A percentile compares a stretch with the other conserved stretches of the same genome.
Conservation (phyloP, 1,140 invertebrate species). For the Drosophila busckii region DNA sequence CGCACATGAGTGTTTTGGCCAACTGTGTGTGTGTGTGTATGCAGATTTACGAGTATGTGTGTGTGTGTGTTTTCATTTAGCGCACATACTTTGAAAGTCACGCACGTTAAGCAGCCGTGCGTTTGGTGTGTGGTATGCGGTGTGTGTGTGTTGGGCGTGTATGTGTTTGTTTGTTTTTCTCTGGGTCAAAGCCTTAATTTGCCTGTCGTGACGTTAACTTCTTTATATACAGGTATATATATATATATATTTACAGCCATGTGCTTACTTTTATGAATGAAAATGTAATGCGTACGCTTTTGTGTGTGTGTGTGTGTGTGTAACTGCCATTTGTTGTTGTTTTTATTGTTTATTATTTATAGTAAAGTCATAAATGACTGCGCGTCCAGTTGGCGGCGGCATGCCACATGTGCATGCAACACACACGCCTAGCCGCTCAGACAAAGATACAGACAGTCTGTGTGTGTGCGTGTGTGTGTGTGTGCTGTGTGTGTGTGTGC, state of each 20-base stretch:
- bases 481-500: too few species aligned
- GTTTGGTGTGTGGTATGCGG: constrained; percentile 7
- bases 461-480: too few species aligned
- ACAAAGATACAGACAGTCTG: constrained; percentile 37
- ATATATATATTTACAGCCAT: constrained; percentile 40
- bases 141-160: constrained; percentile 2
- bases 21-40: not conserved
- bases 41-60: constrained; percentile 65
- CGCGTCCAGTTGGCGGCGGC: constrained; percentile 56
- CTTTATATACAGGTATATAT: too few species aligned
- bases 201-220: constrained; percentile 44
- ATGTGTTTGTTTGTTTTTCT: constrained; percentile 65
- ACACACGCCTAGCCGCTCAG: not conserved
- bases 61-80: constrained; percentile 40
- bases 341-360: constrained; percentile 52
- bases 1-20: constrained; percentile 8
- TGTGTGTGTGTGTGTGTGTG: constrained; percentile 5
- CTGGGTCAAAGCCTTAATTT: constrained; percentile 77
- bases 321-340: constrained; percentile 18
- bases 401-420: constrained; percentile 47
- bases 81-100: constrained; percentile 67
- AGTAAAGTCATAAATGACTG: constrained; percentile 53
- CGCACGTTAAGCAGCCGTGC: constrained; percentile 42
- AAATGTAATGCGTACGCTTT: constrained; percentile 21
- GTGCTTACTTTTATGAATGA: constrained; percentile 57